phyloP scores from a whole-genome alignment of 1,140 invertebrate genomes.

The Acromyrmex echinatior region DNA sequence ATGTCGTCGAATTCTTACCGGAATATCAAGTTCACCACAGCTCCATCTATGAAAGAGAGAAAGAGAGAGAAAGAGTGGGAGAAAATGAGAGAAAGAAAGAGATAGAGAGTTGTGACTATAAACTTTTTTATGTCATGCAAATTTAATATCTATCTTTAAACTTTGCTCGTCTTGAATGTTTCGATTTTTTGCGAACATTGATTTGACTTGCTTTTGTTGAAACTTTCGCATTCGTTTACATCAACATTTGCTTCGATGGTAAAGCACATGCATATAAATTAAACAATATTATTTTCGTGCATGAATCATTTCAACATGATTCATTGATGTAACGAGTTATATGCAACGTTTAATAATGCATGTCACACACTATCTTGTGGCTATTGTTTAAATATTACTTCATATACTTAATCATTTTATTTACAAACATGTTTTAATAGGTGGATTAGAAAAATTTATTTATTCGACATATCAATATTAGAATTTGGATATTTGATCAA shows the following conservation, averaged over 20 bases:
- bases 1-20: slow-evolving; percentile 69
- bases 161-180: neutral
- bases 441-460: neutral
- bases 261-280: slow-evolving; percentile 16
- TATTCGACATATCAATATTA: neutral
- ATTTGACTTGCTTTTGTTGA: neutral
- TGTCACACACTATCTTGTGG: neutral
- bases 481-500: neutral
- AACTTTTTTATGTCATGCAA: slow-evolving; percentile 44
- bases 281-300: slow-evolving; percentile 20
- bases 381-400: slow-evolving; percentile 5
- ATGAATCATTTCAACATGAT: slow-evolving; percentile 6
- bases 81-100: neutral
- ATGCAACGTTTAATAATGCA: neutral
- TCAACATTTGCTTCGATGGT: neutral
- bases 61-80: neutral
- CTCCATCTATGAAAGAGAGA: neutral
- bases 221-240: slow-evolving; percentile 2
- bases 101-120: neutral
- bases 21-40: slow-evolving; percentile 71
- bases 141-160: slow-evolving; percentile 28
- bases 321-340: neutral
- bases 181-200: slow-evolving; percentile 1
- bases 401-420: neutral
- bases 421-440: neutral